Conservation (phyloP, 2,888 invertebrate genomes). For the Amiota mariae region DNA sequence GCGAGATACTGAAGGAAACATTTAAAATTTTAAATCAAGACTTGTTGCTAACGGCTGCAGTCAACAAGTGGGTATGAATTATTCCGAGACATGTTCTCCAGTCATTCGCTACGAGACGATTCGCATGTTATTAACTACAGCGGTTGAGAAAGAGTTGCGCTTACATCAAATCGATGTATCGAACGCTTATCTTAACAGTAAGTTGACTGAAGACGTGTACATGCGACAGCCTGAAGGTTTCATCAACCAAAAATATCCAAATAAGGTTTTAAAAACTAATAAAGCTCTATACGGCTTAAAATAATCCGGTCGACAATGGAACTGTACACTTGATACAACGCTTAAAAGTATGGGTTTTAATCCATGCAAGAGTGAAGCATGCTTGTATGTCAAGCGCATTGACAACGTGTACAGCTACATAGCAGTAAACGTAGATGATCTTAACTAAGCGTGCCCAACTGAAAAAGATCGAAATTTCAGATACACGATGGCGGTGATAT, state of each 20-base stretch:
- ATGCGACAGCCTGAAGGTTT: not conserved
- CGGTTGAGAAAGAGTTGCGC: not conserved
- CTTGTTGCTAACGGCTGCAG: conserved; percentile 18
- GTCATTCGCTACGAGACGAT: not conserved
- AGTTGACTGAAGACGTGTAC: not conserved
- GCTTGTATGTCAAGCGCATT: too few relatives aligned
- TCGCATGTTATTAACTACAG: not conserved
- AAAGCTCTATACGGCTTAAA: not conserved
- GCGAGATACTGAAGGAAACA: not conserved
- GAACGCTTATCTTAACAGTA: not conserved
- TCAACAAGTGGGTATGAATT: conserved; percentile 46
- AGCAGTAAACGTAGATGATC: too few relatives aligned
- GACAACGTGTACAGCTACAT: too few relatives aligned
- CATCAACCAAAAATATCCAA: not conserved
- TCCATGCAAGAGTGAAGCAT: too few relatives aligned
- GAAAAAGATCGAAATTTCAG: too few relatives aligned
- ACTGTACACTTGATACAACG: too few relatives aligned
- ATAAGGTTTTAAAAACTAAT: not conserved
- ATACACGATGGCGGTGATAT: too few relatives aligned
- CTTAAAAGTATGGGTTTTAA: too few relatives aligned
- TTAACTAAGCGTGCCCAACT: too few relatives aligned
- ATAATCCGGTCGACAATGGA: too few relatives aligned
- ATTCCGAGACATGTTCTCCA: conserved; percentile 37
- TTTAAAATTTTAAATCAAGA: conserved; percentile 1
- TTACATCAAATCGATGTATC: not conserved